Base-by-base conservation (phyloP, 1,140 invertebrate genomes). In the Harlomillsia oculata region DNA sequence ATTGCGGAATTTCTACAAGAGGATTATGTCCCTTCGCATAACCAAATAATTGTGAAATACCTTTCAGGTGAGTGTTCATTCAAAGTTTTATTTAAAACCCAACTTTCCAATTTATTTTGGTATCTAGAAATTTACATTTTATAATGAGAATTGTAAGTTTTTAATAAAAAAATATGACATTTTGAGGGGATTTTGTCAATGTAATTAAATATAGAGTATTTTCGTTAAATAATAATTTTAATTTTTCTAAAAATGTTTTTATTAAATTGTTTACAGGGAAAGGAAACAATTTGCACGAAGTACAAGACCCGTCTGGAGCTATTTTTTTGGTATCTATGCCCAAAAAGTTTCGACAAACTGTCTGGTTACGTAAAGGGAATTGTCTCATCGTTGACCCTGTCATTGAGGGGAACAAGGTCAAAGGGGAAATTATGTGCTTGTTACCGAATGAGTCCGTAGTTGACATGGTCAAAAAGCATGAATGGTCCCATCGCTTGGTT, bases 231-330 rank as follows among this genome's bases (percentile, higher is more conserved):
- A n/a, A n/a, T n/a, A n/a, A n/a, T n/a, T n/a, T n/a, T n/a, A n/a
- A 41, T 26, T 36, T 53, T 25, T 43, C 21, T 44, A 41, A 28
- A 13, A 26, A 18, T 45, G 8, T 16, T 1, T 23, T 16, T 2
- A 18, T 3, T 43, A 9, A 4, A 29, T 28, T 54, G 28, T 54
- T 37, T 13, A n/a, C 45, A 37, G 63, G 59, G 14, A 37, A 44
- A 30, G 63, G 59, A 5, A 64, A 64, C 28, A 64, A 64, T 41
- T 45, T 64, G 11, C 63, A 64, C 43, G 37, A 50, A 29, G 59
- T 61, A 16, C 45, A 59, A 41, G 36, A 60, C 30, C 30, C 44
- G 11, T 25, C 39, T 21, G 59, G 59, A 41, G 18, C 6, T 37
- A 37, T 30, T n/a, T 54, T 59, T 34, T 53, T 64, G 16, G 63